Percentiles rank a stretch among this genome's conserved stretches.
phyloP scores from a whole-genome alignment of 2,888 invertebrate genomes.

The Drosophila affinis region DNA sequence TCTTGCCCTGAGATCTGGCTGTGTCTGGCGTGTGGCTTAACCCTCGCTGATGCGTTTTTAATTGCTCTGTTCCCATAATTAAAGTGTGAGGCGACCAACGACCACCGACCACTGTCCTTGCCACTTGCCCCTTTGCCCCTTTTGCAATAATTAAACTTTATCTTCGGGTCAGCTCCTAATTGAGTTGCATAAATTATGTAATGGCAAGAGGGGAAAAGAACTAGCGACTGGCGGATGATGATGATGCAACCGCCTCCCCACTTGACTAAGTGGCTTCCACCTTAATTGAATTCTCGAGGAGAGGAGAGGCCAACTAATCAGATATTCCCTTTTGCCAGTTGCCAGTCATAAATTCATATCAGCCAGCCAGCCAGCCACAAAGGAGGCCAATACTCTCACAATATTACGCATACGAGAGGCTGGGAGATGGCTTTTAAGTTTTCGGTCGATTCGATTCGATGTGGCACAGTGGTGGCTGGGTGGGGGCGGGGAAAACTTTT shows the following conservation, averaged over 20 bases:
- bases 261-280: slow-evolving; percentile 14
- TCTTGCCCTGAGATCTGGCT: not conserved
- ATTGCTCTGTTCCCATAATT: slow-evolving; percentile 67
- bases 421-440: slow-evolving; percentile 27
- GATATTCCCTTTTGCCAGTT: slow-evolving; percentile 61
- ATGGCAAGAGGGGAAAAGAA: slow-evolving; percentile 1
- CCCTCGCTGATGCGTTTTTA: slow-evolving; percentile 63
- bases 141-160: slow-evolving; percentile 50
- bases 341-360: slow-evolving; percentile 55
- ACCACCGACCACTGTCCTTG: slow-evolving; percentile 3
- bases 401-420: not conserved
- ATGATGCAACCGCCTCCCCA: slow-evolving; percentile 9
- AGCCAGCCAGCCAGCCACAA: not conserved
- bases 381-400: not conserved
- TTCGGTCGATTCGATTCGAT: slow-evolving; percentile 36
- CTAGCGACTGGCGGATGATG: not conserved
- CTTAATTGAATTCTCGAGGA: slow-evolving; percentile 59
- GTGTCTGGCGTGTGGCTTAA: not conserved
- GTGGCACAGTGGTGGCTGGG: not conserved
- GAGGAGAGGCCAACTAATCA: slow-evolving; percentile 62
- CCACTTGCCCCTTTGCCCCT: slow-evolving; percentile 5
- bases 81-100: slow-evolving; percentile 32
- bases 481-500: slow-evolving; percentile 41
- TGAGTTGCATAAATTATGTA: slow-evolving; percentile 62
- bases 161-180: slow-evolving; percentile 49